Evolutionary conservation across 2,113 vertebrate species (phyloP).

Genomic region (Noturus placidus): DNA sequence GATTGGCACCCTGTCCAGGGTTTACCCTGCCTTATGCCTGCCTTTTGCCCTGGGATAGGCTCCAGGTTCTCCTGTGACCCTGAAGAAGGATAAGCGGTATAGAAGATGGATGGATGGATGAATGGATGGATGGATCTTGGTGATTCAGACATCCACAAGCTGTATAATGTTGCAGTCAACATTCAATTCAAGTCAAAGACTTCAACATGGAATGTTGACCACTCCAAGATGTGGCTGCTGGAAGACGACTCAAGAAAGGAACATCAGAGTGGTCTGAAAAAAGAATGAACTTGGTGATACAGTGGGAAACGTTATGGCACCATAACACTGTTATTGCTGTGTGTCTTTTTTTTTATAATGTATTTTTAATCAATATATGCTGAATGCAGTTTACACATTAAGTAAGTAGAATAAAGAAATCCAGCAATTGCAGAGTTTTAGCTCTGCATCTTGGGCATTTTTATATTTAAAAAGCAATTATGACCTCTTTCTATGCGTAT

Average conservation of each 20-base stretch:
- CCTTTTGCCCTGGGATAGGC: too few species aligned
- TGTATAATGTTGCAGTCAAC: neutral
- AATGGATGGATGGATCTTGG: too few species aligned
- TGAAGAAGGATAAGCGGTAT: too few species aligned
- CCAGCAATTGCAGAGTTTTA: neutral
- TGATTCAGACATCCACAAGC: neutral
- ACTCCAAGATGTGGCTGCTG: neutral
- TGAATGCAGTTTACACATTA: neutral
- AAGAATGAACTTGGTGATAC: neutral
- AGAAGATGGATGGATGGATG: too few species aligned
- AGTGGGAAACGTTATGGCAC: neutral
- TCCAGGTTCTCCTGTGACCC: too few species aligned
- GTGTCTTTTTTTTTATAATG: neutral
- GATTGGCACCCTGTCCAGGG: too few species aligned
- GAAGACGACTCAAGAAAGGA: neutral
- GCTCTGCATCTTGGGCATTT: neutral
- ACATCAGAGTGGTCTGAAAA: neutral
- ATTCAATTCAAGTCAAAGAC: neutral
- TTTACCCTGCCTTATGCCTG: too few species aligned
- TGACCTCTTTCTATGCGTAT: neutral
- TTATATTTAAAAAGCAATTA: conserved; percentile 23
- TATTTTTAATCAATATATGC: neutral
- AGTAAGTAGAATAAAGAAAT: neutral
- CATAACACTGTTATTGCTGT: neutral
- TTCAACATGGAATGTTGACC: neutral